Base-by-base conservation (phyloP, 1,140 invertebrate species). In the Heterodera schachtii region DNA sequence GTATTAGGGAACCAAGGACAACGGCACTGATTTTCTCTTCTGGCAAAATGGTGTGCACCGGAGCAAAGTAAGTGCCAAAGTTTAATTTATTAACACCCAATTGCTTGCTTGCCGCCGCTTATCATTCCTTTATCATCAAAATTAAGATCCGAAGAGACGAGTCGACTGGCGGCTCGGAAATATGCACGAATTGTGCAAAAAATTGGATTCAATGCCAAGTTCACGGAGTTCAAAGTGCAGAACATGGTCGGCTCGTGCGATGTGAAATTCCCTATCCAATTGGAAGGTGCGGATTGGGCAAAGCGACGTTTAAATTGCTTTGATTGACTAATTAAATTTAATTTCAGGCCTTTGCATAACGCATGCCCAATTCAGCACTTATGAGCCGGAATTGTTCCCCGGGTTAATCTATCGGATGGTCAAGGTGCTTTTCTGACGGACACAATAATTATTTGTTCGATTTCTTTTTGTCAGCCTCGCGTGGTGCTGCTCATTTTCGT, bases 11-110 rank as follows among this genome's bases (percentile, higher is more conserved):
- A 90, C 98, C 98, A 0, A 92, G 98, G 85, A 99, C 98, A 3
- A 99, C 98, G 43, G 98, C 98, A 16, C 91, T 99, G 13, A 99
- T 99, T 85, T 99, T 99, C 90, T 97, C 96, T 87, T 98, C 97
- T 66, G 98, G 98, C 0, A 99, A 99, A 93, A 99, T 99, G 97
- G 98, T 99, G 0, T 99, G 98, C 90, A 99, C 98, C 1, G 98
- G 98, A 31, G 98, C 98, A 0, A 99, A 99, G 92, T 98, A 91
- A 89, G 97, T 99, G 92, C 96, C 98, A 47, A 16, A 41, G 11
- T 64, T 78, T 41, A 88, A 94, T 90, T 98, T 96, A 0, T 92
- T 96, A 86, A 79, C 74, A 57, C 41, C 44, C 69, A 31, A 47
- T 2, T 9, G 44, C 64, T 47, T 67, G 74, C 46, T 31, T 31